Evolutionary conservation across 2,888 invertebrate species (phyloP).

Genomic region (Catocala sponsa): DNA sequence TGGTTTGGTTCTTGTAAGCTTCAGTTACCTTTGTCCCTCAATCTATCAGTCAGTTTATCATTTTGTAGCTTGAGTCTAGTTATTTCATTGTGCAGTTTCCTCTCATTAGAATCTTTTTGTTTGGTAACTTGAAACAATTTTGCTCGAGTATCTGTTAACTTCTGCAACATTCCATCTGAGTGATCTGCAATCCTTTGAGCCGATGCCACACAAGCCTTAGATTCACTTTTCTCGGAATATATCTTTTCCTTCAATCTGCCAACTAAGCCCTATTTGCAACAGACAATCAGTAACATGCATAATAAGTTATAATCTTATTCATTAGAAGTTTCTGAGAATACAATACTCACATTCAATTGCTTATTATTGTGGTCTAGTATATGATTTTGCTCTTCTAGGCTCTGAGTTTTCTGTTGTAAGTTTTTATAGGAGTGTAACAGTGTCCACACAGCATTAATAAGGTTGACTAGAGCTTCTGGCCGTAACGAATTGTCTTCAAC

Average conservation of each 20-base stretch:
- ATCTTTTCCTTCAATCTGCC: conserved; percentile 70
- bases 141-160: conserved; percentile 65
- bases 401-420: conserved; percentile 65
- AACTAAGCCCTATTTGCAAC: conserved; percentile 57
- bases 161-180: conserved; percentile 71
- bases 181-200: conserved; percentile 78
- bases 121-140: conserved; percentile 72
- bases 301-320: no score
- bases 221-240: conserved; percentile 73
- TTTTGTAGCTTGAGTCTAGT: conserved; percentile 73
- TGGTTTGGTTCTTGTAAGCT: no score
- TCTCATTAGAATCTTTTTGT: conserved; percentile 76
- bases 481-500: conserved; percentile 60
- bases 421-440: conserved; percentile 74
- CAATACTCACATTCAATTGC: conserved; percentile 72
- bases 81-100: conserved; percentile 73
- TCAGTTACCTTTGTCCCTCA: conserved; percentile 71
- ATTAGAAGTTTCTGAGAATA: no score
- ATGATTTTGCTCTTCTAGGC: conserved; percentile 73
- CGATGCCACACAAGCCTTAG: conserved; percentile 79
- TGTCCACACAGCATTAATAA: conserved; percentile 78
- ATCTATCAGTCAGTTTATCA: conserved; percentile 73
- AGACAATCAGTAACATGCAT: no score
- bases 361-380: conserved; percentile 76
- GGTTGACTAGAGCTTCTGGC: conserved; percentile 70